Conservation (phyloP, 2,888 invertebrate species). For the Gonocerus acuteangulatus region DNA sequence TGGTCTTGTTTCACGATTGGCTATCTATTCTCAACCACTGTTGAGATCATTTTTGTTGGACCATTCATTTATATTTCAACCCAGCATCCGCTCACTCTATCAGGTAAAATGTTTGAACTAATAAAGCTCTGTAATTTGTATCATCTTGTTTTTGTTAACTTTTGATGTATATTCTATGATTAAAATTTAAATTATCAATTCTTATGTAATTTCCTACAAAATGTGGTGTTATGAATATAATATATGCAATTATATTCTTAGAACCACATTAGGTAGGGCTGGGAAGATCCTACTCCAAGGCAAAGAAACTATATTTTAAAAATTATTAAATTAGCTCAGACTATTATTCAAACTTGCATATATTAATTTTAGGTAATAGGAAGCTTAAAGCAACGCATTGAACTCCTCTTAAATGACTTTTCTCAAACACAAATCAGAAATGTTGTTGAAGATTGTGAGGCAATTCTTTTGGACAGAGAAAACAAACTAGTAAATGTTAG, state of each 20-base stretch:
- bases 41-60: constrained; percentile 80
- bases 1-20: constrained; percentile 74
- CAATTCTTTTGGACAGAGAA: constrained; percentile 72
- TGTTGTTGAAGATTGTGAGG: constrained; percentile 63
- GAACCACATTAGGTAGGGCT: too few relatives aligned
- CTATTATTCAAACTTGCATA: too few relatives aligned
- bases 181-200: background rate
- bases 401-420: constrained; percentile 57
- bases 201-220: too few relatives aligned
- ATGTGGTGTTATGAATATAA: too few relatives aligned
- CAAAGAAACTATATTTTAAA: background rate
- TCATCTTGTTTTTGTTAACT: background rate
- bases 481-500: constrained; percentile 64
- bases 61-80: constrained; percentile 75
- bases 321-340: background rate
- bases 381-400: constrained; percentile 76
- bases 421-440: constrained; percentile 48
- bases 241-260: too few relatives aligned
- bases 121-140: too few relatives aligned
- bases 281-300: too few relatives aligned
- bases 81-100: constrained; percentile 81
- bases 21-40: constrained; percentile 81
- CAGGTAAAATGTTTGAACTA: constrained; percentile 56
- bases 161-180: background rate
- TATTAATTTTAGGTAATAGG: constrained; percentile 55